Conservation (phyloP, 2,113 vertebrate genomes). For the Corythornis madagascariensis region DNA sequence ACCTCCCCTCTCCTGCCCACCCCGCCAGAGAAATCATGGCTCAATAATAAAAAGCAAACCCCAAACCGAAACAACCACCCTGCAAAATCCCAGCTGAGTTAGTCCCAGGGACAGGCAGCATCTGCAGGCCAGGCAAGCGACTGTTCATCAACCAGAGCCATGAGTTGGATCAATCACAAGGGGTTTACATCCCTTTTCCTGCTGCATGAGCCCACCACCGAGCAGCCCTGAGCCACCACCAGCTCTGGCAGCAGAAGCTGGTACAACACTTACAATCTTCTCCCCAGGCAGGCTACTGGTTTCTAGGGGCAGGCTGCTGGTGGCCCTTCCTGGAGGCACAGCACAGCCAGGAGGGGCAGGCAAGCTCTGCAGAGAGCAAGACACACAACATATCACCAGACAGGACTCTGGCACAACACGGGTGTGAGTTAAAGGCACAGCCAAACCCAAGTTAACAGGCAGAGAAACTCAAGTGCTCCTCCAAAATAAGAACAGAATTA, state of each 20-base stretch:
- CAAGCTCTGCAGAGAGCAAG: slow-evolving; percentile 95
- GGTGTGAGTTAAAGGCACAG: slow-evolving; percentile 19
- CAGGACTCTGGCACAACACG: neutral
- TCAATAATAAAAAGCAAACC: too few relatives aligned
- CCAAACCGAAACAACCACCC: neutral
- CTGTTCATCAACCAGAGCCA: neutral
- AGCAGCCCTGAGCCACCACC: slow-evolving; percentile 67
- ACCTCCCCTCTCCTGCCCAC: neutral
- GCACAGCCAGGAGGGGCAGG: slow-evolving; percentile 83
- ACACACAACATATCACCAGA: slow-evolving; percentile 81
- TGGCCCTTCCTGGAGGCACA: slow-evolving; percentile 78
- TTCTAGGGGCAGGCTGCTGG: slow-evolving; percentile 75
- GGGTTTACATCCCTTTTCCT: neutral
- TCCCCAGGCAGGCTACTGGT: slow-evolving; percentile 76
- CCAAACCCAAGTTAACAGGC: neutral
- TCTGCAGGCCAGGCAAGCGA: slow-evolving; percentile 11
- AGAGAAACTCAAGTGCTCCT: neutral
- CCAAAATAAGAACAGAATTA: neutral
- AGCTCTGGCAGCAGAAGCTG: slow-evolving; percentile 53
- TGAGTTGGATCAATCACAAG: too few relatives aligned
- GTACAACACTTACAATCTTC: slow-evolving; percentile 82
- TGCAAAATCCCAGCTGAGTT: neutral
- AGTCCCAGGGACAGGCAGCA: neutral
- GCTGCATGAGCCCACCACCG: slow-evolving; percentile 23
- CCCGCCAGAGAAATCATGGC: neutral